Conservation (phyloP, 2,797 vertebrate species). For the Sebastes melanostomus region DNA sequence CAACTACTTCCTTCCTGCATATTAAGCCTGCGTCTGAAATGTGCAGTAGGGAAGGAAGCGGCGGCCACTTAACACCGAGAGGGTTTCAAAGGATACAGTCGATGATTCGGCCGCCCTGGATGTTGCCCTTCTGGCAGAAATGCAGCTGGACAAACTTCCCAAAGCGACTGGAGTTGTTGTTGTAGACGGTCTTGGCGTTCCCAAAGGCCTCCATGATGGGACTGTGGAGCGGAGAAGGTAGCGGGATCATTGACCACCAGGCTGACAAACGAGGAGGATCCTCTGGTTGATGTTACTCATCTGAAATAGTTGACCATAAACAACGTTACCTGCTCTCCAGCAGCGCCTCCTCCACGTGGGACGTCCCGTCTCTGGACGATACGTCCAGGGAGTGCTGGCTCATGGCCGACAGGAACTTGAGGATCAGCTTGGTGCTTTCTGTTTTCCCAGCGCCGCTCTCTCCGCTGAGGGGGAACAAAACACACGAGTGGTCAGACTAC, state of each 20-base stretch:
- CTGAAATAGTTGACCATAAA: neutral
- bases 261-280: neutral
- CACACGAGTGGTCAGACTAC: neutral
- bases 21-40: neutral
- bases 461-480: constrained; percentile 78
- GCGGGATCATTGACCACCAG: neutral
- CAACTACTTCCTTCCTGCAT: constrained; percentile 11
- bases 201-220: constrained; percentile 99
- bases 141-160: constrained; percentile 97
- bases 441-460: constrained; percentile 99
- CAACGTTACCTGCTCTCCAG: constrained; percentile 91
- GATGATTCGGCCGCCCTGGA: constrained; percentile 94
- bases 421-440: constrained; percentile 96
- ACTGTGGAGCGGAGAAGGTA: constrained; percentile 64
- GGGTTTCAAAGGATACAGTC: constrained; percentile 93
- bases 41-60: neutral
- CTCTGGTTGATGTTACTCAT: too few species aligned
- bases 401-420: constrained; percentile 94
- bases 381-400: constrained; percentile 91
- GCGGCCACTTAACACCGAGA: neutral
- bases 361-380: constrained; percentile 83
- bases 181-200: constrained; percentile 96
- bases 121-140: constrained; percentile 94
- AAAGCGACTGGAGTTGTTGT: constrained; percentile 98
- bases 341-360: constrained; percentile 92